These are phyloP conservation scores for Balearica regulorum DNA, from an alignment of 2,797 vertebrate species.

Conservation along the genomic window DNA sequence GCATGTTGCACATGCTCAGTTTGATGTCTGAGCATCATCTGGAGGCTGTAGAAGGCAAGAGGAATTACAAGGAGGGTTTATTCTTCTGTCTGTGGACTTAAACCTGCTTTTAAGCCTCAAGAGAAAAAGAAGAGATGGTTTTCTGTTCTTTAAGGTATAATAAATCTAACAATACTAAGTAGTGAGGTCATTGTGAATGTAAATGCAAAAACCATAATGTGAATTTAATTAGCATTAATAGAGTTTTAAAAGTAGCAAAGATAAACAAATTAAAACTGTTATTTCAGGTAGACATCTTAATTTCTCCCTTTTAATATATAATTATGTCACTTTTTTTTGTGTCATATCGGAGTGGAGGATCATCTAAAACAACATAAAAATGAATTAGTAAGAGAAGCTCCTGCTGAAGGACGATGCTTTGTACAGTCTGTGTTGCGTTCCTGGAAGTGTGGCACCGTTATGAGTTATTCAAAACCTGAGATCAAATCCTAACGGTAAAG, in stretches of 20 bases:
- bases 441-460: neutral
- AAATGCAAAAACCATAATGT: neutral
- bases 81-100: neutral
- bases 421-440: neutral
- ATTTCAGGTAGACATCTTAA: neutral
- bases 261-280: neutral
- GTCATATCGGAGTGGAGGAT: neutral
- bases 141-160: neutral
- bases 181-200: neutral
- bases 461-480: slow-evolving; percentile 1
- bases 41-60: neutral
- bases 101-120: neutral
- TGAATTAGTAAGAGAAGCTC: neutral
- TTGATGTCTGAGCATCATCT: neutral
- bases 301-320: neutral
- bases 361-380: neutral
- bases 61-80: neutral
- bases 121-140: neutral
- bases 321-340: neutral
- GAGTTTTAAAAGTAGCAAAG: neutral
- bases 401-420: neutral
- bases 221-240: neutral
- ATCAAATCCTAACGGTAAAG: neutral
- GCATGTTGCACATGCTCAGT: neutral
- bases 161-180: neutral